Percentiles rank a stretch among this genome's conserved stretches.
These are phyloP conservation scores for Coendou prehensilis DNA, from an alignment of 2,797 vertebrate species.

Conservation along the genomic window DNA sequence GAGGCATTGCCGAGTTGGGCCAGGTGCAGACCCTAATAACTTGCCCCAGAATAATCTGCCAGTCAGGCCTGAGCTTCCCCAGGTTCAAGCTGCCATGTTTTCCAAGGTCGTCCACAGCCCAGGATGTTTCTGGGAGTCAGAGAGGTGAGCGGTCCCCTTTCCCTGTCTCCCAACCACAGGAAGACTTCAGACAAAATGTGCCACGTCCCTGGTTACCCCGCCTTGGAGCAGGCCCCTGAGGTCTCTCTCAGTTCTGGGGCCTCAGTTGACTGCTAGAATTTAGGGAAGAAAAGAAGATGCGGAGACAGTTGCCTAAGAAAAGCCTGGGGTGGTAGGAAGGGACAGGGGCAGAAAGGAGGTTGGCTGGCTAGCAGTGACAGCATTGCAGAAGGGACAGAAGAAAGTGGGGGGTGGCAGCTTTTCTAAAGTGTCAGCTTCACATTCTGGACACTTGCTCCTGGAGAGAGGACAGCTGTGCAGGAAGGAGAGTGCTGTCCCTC, in stretches of 20 bases:
- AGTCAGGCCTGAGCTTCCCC: background rate
- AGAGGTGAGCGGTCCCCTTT: background rate
- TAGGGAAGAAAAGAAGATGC: background rate
- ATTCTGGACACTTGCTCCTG: rapidly evolving
- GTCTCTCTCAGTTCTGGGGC: too few relatives aligned
- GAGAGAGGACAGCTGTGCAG: background rate
- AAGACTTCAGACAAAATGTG: rapidly evolving
- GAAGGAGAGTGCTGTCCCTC: rapidly evolving
- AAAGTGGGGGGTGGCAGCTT: background rate
- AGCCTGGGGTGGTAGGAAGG: rapidly evolving
- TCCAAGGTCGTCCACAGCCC: rapidly evolving
- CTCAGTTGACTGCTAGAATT: background rate
- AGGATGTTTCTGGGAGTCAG: rapidly evolving
- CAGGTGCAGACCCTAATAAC: background rate
- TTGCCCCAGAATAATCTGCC: rapidly evolving
- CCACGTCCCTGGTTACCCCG: too few relatives aligned
- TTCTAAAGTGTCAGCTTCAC: rapidly evolving
- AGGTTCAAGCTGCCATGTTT: rapidly evolving
- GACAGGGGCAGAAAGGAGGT: background rate
- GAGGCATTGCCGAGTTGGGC: rapidly evolving
- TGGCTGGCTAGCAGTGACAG: rapidly evolving
- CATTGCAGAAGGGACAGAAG: rapidly evolving
- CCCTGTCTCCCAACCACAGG: rapidly evolving
- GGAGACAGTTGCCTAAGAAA: background rate
- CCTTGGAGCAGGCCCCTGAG: too few relatives aligned